Evolutionary conservation across 2,888 invertebrate species (phyloP), one percentile per base, ranked within the genome.

Genomic region (Baronia brevicornis): DNA sequence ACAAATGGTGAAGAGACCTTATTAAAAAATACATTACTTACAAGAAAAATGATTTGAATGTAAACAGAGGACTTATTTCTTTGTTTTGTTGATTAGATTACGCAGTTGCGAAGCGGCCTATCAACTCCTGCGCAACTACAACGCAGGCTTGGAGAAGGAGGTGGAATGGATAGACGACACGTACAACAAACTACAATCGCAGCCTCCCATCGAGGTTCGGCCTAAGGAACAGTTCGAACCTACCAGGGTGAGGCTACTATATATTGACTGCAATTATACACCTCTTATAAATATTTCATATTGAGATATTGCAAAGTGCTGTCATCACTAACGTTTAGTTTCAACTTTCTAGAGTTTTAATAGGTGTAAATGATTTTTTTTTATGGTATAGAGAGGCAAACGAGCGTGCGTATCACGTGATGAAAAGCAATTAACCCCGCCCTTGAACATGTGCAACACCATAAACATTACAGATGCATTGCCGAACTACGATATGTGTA

Each of bases 71-170:
- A 14, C 8, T 13, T 20, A 3, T 26, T n/a, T 6, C 8, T n/a
- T 8, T 22, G n/a, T 17, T 29, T 28, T 40, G 12, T 43, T 44
- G 46, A 65, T 31, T 62, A 94, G 97, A 69, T 85, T 97, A 39
- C 90, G 94, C 46, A 94, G 95, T 64, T 93, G 96, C 60, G 96
- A 97, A 66, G 91, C 94, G 13, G 95, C 97, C 0, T 94, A 95
- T 60, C 94, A 94, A 57, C 87, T 96, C 44, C 89, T 98, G 60
- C 93, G 95, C 60, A 94, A 94, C 73, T 96, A 97, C 75, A 92
- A 93, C 60, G 93, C 91, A 37, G 93, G 95, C 11, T 88, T 95
- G 51, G 91, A 93, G 60, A 90, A 91, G 46, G 97, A 97, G 69
- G 93, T 94, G 49, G 90, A 91, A 54, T 97, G 96, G 91, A 89